phyloP scores from a whole-genome alignment of 2,888 invertebrate species.

The Thysanoteuthis rhombus region DNA sequence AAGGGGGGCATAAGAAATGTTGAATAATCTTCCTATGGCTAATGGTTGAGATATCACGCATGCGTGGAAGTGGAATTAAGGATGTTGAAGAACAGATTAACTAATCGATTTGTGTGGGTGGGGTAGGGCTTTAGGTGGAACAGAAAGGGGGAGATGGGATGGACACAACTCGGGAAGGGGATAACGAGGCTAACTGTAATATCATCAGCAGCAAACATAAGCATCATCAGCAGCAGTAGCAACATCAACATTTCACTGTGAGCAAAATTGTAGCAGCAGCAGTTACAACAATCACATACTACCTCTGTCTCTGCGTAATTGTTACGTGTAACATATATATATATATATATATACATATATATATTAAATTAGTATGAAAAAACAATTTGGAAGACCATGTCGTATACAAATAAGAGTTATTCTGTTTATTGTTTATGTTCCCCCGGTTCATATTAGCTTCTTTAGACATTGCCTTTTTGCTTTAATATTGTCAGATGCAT shows the following conservation, averaged over 20 bases:
- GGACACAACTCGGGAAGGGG: not conserved
- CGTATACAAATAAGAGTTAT: too few relatives aligned
- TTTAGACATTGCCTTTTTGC: too few relatives aligned
- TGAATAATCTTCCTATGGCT: not conserved
- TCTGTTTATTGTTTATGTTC: too few relatives aligned
- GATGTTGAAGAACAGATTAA: not conserved
- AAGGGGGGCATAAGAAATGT: not conserved
- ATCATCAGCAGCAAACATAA: not conserved
- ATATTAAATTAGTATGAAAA: too few relatives aligned
- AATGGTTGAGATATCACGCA: not conserved
- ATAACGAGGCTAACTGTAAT: not conserved
- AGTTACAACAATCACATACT: not conserved
- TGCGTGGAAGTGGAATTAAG: constrained; percentile 12
- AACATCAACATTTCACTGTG: not conserved
- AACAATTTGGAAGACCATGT: too few relatives aligned
- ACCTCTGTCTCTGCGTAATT: too few relatives aligned
- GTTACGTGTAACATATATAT: too few relatives aligned
- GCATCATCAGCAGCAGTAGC: not conserved
- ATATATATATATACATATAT: too few relatives aligned
- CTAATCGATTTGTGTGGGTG: not conserved
- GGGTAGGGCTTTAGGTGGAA: not conserved
- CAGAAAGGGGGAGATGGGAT: not conserved
- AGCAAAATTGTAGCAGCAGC: not conserved
- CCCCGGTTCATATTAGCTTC: too few relatives aligned
- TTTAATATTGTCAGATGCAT: too few relatives aligned